A percentile compares a stretch with the other conserved stretches of the same genome.
Conservation (phyloP, 2,113 vertebrate genomes). For the Telmatochromis sp. region DNA sequence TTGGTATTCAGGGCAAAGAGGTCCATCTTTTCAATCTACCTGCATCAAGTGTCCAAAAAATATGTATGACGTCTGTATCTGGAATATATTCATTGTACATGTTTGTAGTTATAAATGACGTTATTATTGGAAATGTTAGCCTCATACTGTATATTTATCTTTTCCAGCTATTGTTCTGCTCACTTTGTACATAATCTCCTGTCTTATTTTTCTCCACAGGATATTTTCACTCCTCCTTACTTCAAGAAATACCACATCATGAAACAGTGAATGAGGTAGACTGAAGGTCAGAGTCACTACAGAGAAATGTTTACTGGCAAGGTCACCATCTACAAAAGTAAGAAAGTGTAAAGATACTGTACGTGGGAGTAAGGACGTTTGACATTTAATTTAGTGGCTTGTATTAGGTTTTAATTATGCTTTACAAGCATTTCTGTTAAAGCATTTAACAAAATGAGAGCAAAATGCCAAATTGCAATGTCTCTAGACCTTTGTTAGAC, state of each 20-base stretch:
- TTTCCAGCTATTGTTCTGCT: background rate
- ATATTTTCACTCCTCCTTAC: background rate
- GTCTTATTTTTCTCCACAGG: background rate
- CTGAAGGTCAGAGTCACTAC: background rate
- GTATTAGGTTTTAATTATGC: background rate
- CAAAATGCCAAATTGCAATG: background rate
- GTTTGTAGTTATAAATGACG: background rate
- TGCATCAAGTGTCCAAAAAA: background rate
- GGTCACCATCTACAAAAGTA: background rate
- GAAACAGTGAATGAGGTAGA: background rate
- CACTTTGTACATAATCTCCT: background rate
- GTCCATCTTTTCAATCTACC: background rate
- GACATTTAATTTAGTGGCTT: background rate
- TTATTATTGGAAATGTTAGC: background rate
- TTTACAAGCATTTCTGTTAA: background rate
- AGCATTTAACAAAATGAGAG: background rate
- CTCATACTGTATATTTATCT: background rate
- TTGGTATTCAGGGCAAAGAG: background rate
- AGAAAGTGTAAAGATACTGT: background rate
- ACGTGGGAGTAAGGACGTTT: background rate
- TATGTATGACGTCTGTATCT: background rate
- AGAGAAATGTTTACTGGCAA: background rate
- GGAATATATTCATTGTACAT: background rate
- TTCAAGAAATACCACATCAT: background rate
- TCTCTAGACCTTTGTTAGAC: background rate